Conservation (phyloP, 35 echinoderm and acorn worm genomes). For the Lytechinus pictus region DNA sequence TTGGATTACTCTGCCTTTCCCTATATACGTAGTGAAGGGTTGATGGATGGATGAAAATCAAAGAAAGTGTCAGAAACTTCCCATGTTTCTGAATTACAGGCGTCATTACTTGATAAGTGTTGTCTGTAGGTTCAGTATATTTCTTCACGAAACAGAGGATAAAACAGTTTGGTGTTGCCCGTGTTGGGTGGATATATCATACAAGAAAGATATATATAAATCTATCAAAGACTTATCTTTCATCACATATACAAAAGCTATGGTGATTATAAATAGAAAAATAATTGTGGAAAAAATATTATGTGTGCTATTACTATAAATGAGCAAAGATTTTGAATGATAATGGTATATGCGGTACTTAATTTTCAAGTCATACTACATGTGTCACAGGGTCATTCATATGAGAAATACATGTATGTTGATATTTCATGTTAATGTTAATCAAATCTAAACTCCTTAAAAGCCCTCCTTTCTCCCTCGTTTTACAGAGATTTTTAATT, state of each 20-base stretch:
- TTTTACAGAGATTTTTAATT: too few species aligned
- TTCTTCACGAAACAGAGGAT: background rate
- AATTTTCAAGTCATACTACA: background rate
- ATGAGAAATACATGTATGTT: background rate
- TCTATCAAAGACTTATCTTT: conserved; percentile 20
- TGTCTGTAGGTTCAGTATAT: background rate
- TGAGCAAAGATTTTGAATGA: background rate
- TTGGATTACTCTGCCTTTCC: background rate
- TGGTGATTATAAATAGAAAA: background rate
- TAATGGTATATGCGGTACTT: background rate
- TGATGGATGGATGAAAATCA: background rate
- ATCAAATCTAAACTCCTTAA: background rate
- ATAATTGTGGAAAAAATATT: background rate
- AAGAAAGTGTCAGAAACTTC: background rate
- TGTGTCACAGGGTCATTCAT: conserved; percentile 10
- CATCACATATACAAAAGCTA: conserved; percentile 10
- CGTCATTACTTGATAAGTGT: background rate
- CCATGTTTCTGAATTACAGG: background rate
- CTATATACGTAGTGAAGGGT: background rate
- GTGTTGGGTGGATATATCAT: background rate
- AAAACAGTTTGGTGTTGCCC: background rate
- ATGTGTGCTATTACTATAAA: conserved; percentile 7
- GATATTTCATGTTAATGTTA: background rate
- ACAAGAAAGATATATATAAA: background rate
- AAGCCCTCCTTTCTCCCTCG: background rate